These are phyloP conservation scores for Xanthostigma xanthostigma DNA, from an alignment of 2,888 invertebrate species.

Conservation along the genomic window DNA sequence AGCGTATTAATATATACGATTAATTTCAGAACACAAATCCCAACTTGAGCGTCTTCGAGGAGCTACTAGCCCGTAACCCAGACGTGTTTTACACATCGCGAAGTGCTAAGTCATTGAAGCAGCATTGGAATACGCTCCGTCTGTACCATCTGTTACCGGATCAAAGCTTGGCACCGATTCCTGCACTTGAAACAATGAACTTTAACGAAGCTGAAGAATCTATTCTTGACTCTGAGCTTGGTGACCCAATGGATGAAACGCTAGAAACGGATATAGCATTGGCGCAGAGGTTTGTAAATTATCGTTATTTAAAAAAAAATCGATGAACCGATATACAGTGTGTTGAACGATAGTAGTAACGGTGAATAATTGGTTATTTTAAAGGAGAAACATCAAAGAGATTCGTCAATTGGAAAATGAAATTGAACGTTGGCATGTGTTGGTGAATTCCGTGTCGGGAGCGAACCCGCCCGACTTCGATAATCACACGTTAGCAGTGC, in stretches of 20 bases:
- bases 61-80: constrained; percentile 67
- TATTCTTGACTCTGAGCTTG: constrained; percentile 66
- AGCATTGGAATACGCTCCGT: constrained; percentile 86
- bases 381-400: constrained; percentile 62
- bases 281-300: constrained; percentile 40
- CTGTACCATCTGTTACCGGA: constrained; percentile 84
- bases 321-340: no score
- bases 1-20: no score
- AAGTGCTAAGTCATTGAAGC: constrained; percentile 68
- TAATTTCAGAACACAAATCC: constrained; percentile 49
- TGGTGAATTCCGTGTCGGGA: constrained; percentile 81
- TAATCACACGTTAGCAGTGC: constrained; percentile 81
- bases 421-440: constrained; percentile 76
- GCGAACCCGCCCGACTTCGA: constrained; percentile 80
- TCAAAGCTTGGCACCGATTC: constrained; percentile 48
- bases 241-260: constrained; percentile 65
- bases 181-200: constrained; percentile 27
- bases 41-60: constrained; percentile 66
- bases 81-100: constrained; percentile 77
- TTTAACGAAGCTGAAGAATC: constrained; percentile 90
- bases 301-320: constrained; percentile 6
- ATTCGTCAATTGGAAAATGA: constrained; percentile 82
- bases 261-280: constrained; percentile 64
- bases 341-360: no score
- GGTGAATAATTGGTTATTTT: constrained; percentile 10